Evolutionary conservation across 2,113 vertebrate species (phyloP), one percentile per base, ranked within the genome.

Genomic region (Diadophis punctatus): DNA sequence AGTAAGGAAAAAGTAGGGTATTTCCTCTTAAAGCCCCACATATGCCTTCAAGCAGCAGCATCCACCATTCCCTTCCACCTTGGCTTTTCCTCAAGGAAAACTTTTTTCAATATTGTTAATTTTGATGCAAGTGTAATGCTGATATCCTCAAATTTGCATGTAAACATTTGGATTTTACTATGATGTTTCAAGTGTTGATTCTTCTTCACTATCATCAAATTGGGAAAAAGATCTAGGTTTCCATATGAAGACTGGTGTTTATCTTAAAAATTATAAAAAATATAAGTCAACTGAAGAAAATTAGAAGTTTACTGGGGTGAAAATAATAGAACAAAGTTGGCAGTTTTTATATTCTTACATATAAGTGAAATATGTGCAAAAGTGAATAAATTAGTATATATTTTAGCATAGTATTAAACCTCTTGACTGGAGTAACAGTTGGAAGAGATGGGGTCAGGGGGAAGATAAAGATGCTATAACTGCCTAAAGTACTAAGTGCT

Each of bases 401-500:
- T 93, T 97, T 96, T 94, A 95, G 88, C 91, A 93, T 94, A 95
- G 91, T 96, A 96, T 39, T 23, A 43, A 94, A 95, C 94, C 87
- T 80, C 80, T 92, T 93, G 96, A 96, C 52, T 95, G 95, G 94
- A 88, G 91, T 74, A 93, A 93, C 93, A 95, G 63, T 95, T 96
- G n/a, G 89, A 56, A 91, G 95, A 27, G 93, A 95, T 43, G 34
- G 18, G 34, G 7, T 39, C 6, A 95, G 96, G 95, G n/a, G 95
- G 96, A 90, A 96, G 95, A 95, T 94, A 95, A 91, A 95, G 90
- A 88, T 94, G 95, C 87, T 80, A 85, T 0, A 63, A 93, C 93
- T 96, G 96, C 94, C 95, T 97, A 93, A 97, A 92, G 94, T 96
- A 95, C 96, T 96, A 97, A 98, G 97, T 97, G 97, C 96, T 96